phyloP scores from a whole-genome alignment of 2,888 invertebrate species.

The Sesamia inferens region DNA sequence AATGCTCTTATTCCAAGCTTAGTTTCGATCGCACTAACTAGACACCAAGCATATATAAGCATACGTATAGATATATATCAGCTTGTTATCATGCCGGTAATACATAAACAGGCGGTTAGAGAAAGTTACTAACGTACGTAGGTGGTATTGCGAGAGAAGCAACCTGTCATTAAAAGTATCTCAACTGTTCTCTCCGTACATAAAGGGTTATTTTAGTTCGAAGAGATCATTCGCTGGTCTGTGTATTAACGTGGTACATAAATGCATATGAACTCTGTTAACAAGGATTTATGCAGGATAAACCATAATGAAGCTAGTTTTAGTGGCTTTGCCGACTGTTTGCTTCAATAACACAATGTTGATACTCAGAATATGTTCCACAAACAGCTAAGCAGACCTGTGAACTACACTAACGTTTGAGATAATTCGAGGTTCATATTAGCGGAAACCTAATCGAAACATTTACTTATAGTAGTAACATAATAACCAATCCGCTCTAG shows the following conservation, averaged over 20 bases:
- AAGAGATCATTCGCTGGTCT: constrained; percentile 15
- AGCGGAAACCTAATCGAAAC: not conserved
- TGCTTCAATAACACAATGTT: not conserved
- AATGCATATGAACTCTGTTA: not conserved
- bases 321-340: not conserved
- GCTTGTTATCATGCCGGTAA: constrained; percentile 23
- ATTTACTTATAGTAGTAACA: not conserved
- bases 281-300: not conserved
- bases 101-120: constrained; percentile 18
- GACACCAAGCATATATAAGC: not conserved
- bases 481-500: no score
- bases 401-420: not conserved
- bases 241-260: not conserved
- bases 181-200: constrained; percentile 15
- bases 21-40: not conserved
- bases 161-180: constrained; percentile 24
- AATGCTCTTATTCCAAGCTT: not conserved
- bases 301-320: not conserved
- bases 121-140: constrained; percentile 16
- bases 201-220: constrained; percentile 8
- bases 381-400: not conserved
- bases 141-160: constrained; percentile 11
- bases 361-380: no score
- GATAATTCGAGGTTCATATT: not conserved
- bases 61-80: not conserved